phyloP scores from a whole-genome alignment of 2,797 vertebrate species.

The Cossypha niveicapilla region DNA sequence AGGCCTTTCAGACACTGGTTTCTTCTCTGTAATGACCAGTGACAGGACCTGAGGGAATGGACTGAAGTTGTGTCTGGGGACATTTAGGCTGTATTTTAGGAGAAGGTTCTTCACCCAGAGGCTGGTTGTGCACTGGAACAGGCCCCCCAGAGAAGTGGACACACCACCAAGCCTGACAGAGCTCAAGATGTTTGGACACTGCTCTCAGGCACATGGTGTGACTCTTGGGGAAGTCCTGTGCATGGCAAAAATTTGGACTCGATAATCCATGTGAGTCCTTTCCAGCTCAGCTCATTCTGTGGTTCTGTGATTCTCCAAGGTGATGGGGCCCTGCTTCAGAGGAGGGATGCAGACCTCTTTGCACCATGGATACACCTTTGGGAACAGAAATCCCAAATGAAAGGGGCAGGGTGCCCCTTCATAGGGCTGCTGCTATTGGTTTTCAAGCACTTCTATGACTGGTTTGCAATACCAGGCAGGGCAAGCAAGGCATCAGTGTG shows the following conservation, averaged over 20 bases:
- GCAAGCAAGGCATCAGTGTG: accelerated
- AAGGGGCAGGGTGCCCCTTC: background rate
- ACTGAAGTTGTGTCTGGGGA: background rate
- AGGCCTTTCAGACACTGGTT: background rate
- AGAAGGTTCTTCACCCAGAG: background rate
- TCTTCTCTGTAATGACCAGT: background rate
- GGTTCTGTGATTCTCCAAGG: background rate
- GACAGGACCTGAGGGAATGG: background rate
- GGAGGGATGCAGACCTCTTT: background rate
- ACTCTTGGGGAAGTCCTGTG: background rate
- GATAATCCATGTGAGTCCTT: background rate
- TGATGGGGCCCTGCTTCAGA: accelerated
- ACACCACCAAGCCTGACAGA: background rate
- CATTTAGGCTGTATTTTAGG: background rate
- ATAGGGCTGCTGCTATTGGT: background rate
- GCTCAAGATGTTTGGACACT: background rate
- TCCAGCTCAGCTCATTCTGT: background rate
- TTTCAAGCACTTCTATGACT: background rate
- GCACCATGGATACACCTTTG: background rate
- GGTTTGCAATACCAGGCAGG: background rate
- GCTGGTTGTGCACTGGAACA: background rate
- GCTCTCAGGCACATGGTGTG: background rate
- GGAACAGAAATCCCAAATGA: background rate
- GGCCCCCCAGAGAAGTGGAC: background rate
- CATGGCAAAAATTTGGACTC: accelerated